Base-by-base conservation (phyloP, 2,113 vertebrate genomes). In the Podarcis raffonei region DNA sequence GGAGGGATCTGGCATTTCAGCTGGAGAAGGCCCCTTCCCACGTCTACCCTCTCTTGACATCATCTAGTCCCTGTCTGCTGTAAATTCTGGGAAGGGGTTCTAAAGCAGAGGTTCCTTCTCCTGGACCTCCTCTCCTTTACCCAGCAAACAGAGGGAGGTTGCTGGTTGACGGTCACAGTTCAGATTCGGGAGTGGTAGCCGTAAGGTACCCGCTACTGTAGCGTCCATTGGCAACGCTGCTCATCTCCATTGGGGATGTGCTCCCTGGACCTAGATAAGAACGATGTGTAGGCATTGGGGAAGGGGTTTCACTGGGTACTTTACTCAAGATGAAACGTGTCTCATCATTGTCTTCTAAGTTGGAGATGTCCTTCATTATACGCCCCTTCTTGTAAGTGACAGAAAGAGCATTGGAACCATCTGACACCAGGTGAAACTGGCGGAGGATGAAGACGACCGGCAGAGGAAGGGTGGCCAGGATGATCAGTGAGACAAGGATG, bases 301-400 rank as follows among this genome's bases (percentile, higher is more conserved):
- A 99, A 0, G 98, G 99, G 0, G 97, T 97, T 96, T 99, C 98
- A 0, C 97, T 98, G 93, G 98, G 98, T 92, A 97, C 98, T 94
- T 99, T 99, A 95, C 98, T 97, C 86, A 99, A 97, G 95, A 99
- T 99, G 96, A 99, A 99, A 91, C 99, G 98, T 6, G 99, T 99
- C 96, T 99, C 99, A 0, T 99, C 98, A 0, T 98, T 98, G 93
- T 99, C 98, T 87, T 99, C 99, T 91, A 99, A 90, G 95, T 98
- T 99, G 95, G 99, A 99, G 89, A 99, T 98, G 96, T 99, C 99
- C 95, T 99, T 99, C 97, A 99, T 99, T 98, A 99, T 98, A 87
- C 96, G 96, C 2, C 98, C 99, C 91, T 99, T 99, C 92, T 98
- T 98, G 95, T 99, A 99, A 87, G 99, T 99, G 91, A 99, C 98